Evolutionary conservation across 2,888 invertebrate genomes (phyloP).

Genomic region (Brenthis daphne): DNA sequence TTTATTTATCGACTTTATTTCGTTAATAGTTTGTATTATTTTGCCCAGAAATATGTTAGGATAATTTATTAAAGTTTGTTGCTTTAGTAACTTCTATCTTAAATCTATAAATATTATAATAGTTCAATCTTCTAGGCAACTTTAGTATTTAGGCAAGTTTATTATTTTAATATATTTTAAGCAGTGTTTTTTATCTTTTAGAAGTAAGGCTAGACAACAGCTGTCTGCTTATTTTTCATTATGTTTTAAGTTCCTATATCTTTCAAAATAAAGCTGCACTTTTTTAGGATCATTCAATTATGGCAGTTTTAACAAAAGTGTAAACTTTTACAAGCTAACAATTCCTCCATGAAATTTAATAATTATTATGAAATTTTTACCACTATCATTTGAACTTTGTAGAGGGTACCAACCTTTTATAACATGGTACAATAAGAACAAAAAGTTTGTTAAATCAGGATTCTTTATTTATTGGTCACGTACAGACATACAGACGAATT

Average conservation of each 20-base stretch:
- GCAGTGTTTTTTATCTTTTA: neutral
- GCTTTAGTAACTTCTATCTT: no score
- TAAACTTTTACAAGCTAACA: conserved; percentile 48
- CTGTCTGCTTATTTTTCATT: neutral
- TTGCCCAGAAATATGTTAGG: no score
- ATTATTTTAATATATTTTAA: neutral
- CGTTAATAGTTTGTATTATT: no score
- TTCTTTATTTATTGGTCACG: conserved; percentile 54
- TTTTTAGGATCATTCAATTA: conserved; percentile 40
- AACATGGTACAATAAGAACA: conserved; percentile 25
- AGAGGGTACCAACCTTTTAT: conserved; percentile 44
- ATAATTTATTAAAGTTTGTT: no score
- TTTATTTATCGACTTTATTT: no score
- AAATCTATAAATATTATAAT: neutral
- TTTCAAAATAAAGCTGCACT: conserved; percentile 11
- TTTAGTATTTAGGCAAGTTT: no score
- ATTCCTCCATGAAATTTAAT: conserved; percentile 66
- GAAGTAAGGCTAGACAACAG: neutral
- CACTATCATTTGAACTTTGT: conserved; percentile 37
- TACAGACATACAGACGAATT: conserved; percentile 52
- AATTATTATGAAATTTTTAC: conserved; percentile 47
- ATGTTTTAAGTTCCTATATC: neutral
- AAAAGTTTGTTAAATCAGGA: conserved; percentile 47
- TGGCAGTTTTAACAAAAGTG: conserved; percentile 50
- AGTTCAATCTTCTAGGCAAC: no score